Evolutionary conservation across 1,140 invertebrate species (phyloP).

Genomic region (Drosophila takahashii): DNA sequence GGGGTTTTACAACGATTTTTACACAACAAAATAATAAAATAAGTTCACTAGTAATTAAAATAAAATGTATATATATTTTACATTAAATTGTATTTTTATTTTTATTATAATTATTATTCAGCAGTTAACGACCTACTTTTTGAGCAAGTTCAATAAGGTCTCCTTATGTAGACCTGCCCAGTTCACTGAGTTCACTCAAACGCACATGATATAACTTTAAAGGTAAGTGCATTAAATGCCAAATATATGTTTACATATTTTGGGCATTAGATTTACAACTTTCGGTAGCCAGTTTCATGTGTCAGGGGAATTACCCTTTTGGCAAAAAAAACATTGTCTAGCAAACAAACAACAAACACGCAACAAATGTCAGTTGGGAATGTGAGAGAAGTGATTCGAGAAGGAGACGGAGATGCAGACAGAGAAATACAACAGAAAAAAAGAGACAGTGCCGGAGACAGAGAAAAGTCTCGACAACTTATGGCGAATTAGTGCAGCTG

Average conservation of each 20-base stretch:
- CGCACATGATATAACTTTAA: neutral
- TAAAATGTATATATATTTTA: too few species aligned
- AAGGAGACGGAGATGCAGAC: slow-evolving; percentile 7
- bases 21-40: neutral
- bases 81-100: too few species aligned
- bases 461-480: slow-evolving; percentile 65
- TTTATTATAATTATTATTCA: too few species aligned
- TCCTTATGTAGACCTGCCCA: neutral
- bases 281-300: slow-evolving; percentile 8
- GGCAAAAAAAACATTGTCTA: slow-evolving; percentile 2
- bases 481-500: slow-evolving; percentile 76
- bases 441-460: slow-evolving; percentile 16
- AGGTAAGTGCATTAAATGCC: neutral
- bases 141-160: neutral
- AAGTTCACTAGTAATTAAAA: neutral
- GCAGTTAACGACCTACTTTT: neutral
- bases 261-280: slow-evolving; percentile 13
- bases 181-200: neutral
- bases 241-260: slow-evolving; percentile 2
- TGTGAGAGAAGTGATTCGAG: slow-evolving; percentile 29
- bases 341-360: slow-evolving; percentile 53
- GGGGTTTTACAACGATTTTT: neutral
- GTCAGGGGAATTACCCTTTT: slow-evolving; percentile 28
- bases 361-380: slow-evolving; percentile 67
- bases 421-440: too few species aligned